Base-by-base conservation (phyloP, 2,797 vertebrate genomes). In the Bradypus variegatus region DNA sequence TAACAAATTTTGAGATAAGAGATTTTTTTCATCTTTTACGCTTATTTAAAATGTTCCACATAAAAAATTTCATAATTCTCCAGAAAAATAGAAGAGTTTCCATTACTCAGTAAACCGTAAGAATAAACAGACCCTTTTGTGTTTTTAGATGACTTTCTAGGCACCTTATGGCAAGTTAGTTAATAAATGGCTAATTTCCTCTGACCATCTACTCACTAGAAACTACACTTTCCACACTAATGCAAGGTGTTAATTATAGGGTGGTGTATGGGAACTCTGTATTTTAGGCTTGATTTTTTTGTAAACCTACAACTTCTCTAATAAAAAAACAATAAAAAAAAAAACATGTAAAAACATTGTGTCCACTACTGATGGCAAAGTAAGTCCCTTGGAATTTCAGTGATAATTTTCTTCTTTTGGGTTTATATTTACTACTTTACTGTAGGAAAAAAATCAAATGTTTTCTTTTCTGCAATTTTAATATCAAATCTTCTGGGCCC, bases 31-130 rank as follows among this genome's bases (percentile, higher is more conserved):
- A 93, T 53, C 78, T 82, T 94, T 80, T 64, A 53, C 72, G 64
- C 50, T 90, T 69, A 84, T 78, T 87, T 88, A 62, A 92, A 76
- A 93, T 72, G 50, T 86, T 69, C 18, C 31, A 69, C 14, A 82
- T 60, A 86, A 94, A 76, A 78, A 87, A 88, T 31, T 41, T 75
- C 2, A 15, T 45, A 69, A 76, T 83, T 5, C 19, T 79, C 62
- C 75, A 90, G 65, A 29, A 91, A 88, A 45, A 79, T 53, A 91
- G 15, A 80, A 69, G 50, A n/a, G 12, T 48, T 92, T 21, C 38
- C 19, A 92, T 58, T 80, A 88, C 70, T 72, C 72, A 48, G 62
- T 89, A 72, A 86, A 80, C 14, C 80, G 7, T 65, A 79, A 78
- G 14, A 89, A 86, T 77, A 86, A 86, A 86, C 1, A 86, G 29